Base-by-base conservation (phyloP, 1,140 invertebrate species). In the Tribolium castaneum region DNA sequence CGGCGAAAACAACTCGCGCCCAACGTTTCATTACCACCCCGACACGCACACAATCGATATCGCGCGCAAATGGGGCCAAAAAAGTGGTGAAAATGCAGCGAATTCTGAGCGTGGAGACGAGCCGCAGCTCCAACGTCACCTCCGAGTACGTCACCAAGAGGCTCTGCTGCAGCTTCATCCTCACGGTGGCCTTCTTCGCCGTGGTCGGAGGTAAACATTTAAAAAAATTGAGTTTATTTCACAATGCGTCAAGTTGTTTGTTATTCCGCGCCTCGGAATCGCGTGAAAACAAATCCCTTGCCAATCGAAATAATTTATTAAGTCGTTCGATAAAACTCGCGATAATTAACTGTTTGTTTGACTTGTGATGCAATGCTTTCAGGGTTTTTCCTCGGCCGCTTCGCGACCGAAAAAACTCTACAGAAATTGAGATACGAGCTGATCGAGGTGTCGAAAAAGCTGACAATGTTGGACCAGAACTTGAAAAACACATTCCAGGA, bases 111-210 rank as follows among this genome's bases (percentile, higher is more conserved):
- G 78, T 81, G 7, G 76, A 82, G 76, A 39, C 80, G 2, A 82
- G 80, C 39, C 62, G 81, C 12, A 75, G 52, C 12, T 59, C 35
- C 13, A 71, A 75, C 71, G 52, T 59, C 50, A 74, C 52, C n/a
- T 79, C 54, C 0, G 87, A 89, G 79, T 89, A 87, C 76, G 86
- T 90, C 2, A 89, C 88, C 5, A 90, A 89, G 81, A 85, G 88
- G 13, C 87, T 89, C 81, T 90, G 89, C 72, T 87, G 87, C 66
- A 89, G 88, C n/a, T 86, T 88, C 19, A 76, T 89, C 4, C 84
- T 89, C 9, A 87, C 87, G 3, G 81, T 88, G 7, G 87, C 88
- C 3, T 89, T 90, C 70, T 83, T 90, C n/a, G 82, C 86, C 19
- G 54, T 89, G 6, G 76, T 89, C 3, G 87, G 86, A 39, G 89